phyloP scores from a whole-genome alignment of 2,797 vertebrate genomes.

The Notolabrus celidotus region DNA sequence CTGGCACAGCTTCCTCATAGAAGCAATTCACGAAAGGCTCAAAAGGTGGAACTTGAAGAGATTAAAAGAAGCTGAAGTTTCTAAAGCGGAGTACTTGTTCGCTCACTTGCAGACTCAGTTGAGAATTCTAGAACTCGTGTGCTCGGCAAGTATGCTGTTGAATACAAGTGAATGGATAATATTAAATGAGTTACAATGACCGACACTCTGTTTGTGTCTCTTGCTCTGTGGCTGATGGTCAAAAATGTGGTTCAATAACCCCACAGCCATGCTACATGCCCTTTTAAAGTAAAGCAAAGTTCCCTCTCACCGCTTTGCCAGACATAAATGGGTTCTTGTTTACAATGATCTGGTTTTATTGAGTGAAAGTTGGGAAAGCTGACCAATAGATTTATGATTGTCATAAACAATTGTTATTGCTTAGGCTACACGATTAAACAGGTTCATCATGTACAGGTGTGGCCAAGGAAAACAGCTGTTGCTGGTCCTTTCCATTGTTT shows the following conservation, averaged over 20 bases:
- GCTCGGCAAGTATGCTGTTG: conserved; percentile 6
- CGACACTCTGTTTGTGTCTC: neutral
- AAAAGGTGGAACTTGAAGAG: conserved; percentile 14
- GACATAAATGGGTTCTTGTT: neutral
- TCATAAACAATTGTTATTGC: conserved; percentile 46
- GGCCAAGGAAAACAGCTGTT: conserved; percentile 51
- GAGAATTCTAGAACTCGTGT: neutral
- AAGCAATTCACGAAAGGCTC: neutral
- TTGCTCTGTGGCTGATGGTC: neutral
- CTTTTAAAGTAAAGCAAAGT: neutral
- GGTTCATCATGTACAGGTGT: conserved; percentile 47
- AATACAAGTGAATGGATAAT: neutral
- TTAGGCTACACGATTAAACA: conserved; percentile 29
- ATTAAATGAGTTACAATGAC: neutral
- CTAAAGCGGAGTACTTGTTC: conserved; percentile 31
- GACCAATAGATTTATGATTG: conserved; percentile 34
- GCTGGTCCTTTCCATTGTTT: conserved; percentile 68
- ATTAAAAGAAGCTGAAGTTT: neutral
- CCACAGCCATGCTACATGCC: neutral
- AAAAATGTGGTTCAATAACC: neutral
- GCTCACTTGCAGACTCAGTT: too few species aligned
- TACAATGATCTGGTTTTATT: neutral
- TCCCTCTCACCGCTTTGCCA: neutral
- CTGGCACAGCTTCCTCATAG: conserved; percentile 23
- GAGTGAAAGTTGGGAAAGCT: conserved; percentile 4